Base-by-base conservation (phyloP, 2,113 vertebrate species). In the Larimichthys polyactis region DNA sequence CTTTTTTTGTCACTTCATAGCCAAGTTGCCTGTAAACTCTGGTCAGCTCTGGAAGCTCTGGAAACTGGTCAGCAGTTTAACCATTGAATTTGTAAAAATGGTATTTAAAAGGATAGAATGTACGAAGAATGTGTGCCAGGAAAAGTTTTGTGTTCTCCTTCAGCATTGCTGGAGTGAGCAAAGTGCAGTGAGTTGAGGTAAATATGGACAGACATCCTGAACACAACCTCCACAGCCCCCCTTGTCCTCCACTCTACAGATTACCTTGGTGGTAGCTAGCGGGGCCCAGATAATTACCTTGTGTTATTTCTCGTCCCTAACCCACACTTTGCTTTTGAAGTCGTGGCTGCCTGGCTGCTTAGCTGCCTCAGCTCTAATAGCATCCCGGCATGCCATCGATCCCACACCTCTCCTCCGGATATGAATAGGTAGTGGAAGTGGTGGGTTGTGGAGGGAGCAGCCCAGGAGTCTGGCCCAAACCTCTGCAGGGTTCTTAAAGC, bases 291-390 rank as follows among this genome's bases (percentile, higher is more conserved):
- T 92, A 93, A 93, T 93, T 91, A 91, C 86, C 91, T 89, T 81
- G 80, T 89, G 84, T 87, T 92, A 87, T 90, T 91, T 90, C 82
- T 86, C 84, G 86, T 84, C 87, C 29, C 29, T 29, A 29, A 29
- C 29, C 86, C 86, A 92, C 89, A 90, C 88, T 87, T 87, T 87
- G 86, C 86, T 88, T 92, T 93, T 90, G 90, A 93, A 92, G 87
- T 88, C 67, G 40, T 36, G 69, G 86, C 78, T 83, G 84, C 73
- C 72, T 67, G 78, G 27, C 70, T 59, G 70, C 79, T 12, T 32
- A 40, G 73, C 82, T 40, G 76, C 88, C 79, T 87, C 66, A 16
- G 81, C 84, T 86, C 71, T 90, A 90, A 90, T 82, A 85, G 89
- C 87, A 82, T 91, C 85, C 85, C 48, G 59, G 87, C 79, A 73